Conservation (phyloP, 2,797 vertebrate genomes). For the Cuniculus paca region DNA sequence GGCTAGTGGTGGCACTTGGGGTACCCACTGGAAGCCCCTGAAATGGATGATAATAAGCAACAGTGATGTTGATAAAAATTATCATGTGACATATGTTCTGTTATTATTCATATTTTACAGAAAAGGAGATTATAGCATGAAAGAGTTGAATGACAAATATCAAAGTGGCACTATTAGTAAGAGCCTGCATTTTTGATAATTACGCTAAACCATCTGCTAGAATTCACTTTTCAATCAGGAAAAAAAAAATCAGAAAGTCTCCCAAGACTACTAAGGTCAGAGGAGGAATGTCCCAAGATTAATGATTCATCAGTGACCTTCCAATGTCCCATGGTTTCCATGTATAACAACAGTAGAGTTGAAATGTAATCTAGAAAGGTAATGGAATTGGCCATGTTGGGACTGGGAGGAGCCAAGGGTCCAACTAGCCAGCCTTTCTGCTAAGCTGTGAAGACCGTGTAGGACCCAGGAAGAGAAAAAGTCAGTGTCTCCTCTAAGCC, state of each 20-base stretch:
- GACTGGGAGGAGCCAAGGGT: too few species aligned
- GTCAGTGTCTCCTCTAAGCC: too few species aligned
- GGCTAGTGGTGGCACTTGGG: not conserved
- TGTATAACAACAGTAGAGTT: conserved; percentile 19
- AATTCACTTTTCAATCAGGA: conserved; percentile 61
- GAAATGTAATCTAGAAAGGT: conserved; percentile 46
- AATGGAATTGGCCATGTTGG: too few species aligned
- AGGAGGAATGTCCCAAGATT: conserved; percentile 53
- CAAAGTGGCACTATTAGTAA: not conserved
- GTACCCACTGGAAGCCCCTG: not conserved
- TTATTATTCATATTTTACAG: not conserved
- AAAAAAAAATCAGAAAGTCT: too few species aligned
- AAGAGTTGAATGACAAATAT: not conserved
- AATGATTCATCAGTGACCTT: conserved; percentile 44
- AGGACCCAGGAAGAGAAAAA: too few species aligned
- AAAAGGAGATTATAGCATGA: not conserved
- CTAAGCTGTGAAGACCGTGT: too few species aligned
- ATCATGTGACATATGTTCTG: not conserved
- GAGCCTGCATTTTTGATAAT: not conserved
- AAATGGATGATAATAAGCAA: not conserved
- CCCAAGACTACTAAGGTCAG: conserved; percentile 46
- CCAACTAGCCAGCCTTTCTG: too few species aligned
- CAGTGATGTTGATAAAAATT: not conserved
- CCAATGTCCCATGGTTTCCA: conserved; percentile 4
- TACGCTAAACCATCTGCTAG: not conserved